Percentiles rank a stretch among this genome's conserved stretches.
Evolutionary conservation across 2,113 vertebrate genomes (phyloP).

Genomic region (Vireo altiloquus): DNA sequence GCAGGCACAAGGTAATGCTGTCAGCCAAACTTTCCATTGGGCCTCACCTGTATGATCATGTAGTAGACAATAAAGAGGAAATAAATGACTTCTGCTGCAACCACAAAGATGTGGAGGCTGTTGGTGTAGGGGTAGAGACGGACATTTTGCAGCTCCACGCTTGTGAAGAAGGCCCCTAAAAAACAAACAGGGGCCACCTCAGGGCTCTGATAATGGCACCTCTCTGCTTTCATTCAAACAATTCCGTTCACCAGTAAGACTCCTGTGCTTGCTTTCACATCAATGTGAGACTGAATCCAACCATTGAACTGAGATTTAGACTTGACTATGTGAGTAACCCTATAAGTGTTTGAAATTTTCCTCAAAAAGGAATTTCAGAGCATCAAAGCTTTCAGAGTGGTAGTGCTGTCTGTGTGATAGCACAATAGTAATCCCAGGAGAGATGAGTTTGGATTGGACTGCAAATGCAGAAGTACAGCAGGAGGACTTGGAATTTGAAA

Average conservation of each 20-base stretch:
- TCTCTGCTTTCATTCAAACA: neutral
- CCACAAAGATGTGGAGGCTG: constrained; percentile 87
- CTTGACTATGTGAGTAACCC: neutral
- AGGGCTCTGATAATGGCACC: neutral
- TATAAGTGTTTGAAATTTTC: neutral
- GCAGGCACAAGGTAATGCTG: neutral
- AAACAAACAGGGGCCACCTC: neutral
- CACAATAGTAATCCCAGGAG: neutral
- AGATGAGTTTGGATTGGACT: neutral
- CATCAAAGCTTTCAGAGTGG: neutral
- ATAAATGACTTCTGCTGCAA: constrained; percentile 86
- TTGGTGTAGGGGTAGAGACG: constrained; percentile 86
- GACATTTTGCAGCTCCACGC: constrained; percentile 80
- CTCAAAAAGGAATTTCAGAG: neutral
- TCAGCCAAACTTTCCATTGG: neutral
- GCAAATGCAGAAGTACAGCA: neutral
- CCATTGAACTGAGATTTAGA: neutral
- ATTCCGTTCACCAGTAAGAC: neutral
- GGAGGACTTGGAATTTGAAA: neutral
- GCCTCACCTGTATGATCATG: constrained; percentile 88
- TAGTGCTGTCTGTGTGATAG: neutral
- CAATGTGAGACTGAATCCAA: neutral
- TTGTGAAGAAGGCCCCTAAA: constrained; percentile 86
- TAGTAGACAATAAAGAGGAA: constrained; percentile 91
- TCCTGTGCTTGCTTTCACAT: neutral